Conservation (phyloP, 2,888 invertebrate species). For the Pammene fasciana region DNA sequence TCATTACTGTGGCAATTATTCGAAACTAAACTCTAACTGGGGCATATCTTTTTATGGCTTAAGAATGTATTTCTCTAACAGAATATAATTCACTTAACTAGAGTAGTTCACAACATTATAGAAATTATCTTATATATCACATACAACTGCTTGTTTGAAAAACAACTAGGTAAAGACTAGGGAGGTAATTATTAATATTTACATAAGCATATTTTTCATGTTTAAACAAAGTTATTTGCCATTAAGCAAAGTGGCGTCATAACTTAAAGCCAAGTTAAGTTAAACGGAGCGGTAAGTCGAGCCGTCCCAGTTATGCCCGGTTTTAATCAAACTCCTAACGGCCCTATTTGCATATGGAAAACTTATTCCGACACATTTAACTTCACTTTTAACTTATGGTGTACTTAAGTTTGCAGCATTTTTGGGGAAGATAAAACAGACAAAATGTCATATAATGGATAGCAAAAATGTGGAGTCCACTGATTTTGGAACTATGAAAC, state of each 20-base stretch:
- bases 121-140: too few species aligned
- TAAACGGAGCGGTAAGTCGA: slow-evolving; percentile 38
- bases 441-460: too few species aligned
- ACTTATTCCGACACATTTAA: slow-evolving; percentile 41
- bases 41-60: too few species aligned
- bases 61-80: too few species aligned
- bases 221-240: slow-evolving; percentile 36
- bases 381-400: slow-evolving; percentile 37
- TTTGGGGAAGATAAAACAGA: slow-evolving; percentile 9
- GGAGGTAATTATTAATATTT: not conserved
- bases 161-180: too few species aligned
- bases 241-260: slow-evolving; percentile 40
- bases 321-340: slow-evolving; percentile 42
- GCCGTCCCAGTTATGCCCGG: slow-evolving; percentile 36
- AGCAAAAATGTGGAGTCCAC: too few species aligned
- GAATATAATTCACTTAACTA: too few species aligned
- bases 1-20: too few species aligned
- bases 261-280: slow-evolving; percentile 39
- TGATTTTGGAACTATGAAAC: too few species aligned
- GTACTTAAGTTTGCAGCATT: slow-evolving; percentile 23
- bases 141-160: too few species aligned
- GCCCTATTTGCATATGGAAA: slow-evolving; percentile 42
- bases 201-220: slow-evolving; percentile 18
- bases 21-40: too few species aligned
- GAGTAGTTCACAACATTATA: too few species aligned